Conservation (phyloP, 1,140 invertebrate genomes). For the Drosophila orosa region DNA sequence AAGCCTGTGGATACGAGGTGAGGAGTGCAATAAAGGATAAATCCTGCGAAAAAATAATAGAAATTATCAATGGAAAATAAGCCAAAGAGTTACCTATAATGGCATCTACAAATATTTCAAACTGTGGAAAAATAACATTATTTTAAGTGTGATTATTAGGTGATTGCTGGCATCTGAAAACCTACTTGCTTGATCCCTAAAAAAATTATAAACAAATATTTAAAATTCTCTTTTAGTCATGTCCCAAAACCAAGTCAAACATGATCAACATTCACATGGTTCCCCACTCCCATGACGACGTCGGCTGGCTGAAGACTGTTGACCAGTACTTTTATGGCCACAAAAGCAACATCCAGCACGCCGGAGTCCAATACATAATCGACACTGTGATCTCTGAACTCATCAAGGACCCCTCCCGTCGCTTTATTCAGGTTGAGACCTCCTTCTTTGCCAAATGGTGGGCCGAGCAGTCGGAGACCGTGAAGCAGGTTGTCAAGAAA, state of each 20-base stretch:
- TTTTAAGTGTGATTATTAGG: not conserved
- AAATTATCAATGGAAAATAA: not conserved
- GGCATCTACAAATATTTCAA: not conserved
- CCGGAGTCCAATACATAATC: constrained; percentile 96
- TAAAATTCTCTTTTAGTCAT: constrained; percentile 84
- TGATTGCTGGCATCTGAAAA: not conserved
- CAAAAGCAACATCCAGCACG: constrained; percentile 89
- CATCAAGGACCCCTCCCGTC: constrained; percentile 88
- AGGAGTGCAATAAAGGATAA: constrained; percentile 4
- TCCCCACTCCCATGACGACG: constrained; percentile 94
- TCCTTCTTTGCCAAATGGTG: constrained; percentile 98
- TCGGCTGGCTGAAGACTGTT: constrained; percentile 96
- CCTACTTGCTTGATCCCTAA: not conserved
- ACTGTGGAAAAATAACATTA: not conserved
- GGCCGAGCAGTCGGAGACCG: constrained; percentile 88
- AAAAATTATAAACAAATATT: not conserved
- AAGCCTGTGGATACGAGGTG: constrained; percentile 69
- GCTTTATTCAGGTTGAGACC: constrained; percentile 91
- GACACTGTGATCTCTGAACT: constrained; percentile 94
- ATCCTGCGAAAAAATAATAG: not conserved
- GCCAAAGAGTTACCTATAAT: not conserved
- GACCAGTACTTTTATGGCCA: constrained; percentile 96
- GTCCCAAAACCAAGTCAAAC: constrained; percentile 86
- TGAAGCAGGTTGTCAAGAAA: constrained; percentile 86
- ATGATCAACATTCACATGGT: constrained; percentile 94